These are phyloP conservation scores for Paramormyrops kingsleyae DNA, from an alignment of 2,113 vertebrate genomes.

Conservation along the genomic window DNA sequence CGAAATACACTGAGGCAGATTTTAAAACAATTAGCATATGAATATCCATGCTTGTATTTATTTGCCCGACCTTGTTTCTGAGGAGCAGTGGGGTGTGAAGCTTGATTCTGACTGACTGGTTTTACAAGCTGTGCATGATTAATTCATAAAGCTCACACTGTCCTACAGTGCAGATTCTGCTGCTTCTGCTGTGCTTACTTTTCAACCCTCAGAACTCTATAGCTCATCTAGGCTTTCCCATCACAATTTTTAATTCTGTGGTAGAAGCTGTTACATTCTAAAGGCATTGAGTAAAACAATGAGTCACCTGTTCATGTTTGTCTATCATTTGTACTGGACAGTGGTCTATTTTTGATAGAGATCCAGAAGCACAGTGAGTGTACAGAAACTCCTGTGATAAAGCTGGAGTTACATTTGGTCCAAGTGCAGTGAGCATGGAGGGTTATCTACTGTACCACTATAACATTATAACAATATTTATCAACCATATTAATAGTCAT, in stretches of 20 bases:
- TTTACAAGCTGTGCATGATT: slow-evolving; percentile 10
- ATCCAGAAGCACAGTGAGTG: neutral
- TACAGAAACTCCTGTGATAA: neutral
- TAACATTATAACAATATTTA: neutral
- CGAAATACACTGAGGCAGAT: neutral
- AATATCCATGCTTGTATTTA: neutral
- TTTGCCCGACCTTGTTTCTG: neutral
- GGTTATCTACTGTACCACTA: neutral
- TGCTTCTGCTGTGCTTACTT: neutral
- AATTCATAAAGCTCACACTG: neutral
- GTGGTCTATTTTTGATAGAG: neutral
- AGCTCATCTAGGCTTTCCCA: neutral
- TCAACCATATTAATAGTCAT: neutral
- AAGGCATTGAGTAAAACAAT: neutral
- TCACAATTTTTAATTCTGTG: neutral
- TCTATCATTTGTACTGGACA: neutral
- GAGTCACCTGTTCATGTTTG: neutral
- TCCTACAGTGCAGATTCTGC: neutral
- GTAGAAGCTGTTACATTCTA: neutral
- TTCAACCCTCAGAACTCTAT: neutral
- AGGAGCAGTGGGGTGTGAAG: slow-evolving; percentile 5
- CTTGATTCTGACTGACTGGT: slow-evolving; percentile 16
- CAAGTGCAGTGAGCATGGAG: neutral
- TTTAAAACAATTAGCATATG: neutral
- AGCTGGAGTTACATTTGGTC: neutral